phyloP scores from a whole-genome alignment of 2,113 vertebrate species.

The Hydropotes inermis region DNA sequence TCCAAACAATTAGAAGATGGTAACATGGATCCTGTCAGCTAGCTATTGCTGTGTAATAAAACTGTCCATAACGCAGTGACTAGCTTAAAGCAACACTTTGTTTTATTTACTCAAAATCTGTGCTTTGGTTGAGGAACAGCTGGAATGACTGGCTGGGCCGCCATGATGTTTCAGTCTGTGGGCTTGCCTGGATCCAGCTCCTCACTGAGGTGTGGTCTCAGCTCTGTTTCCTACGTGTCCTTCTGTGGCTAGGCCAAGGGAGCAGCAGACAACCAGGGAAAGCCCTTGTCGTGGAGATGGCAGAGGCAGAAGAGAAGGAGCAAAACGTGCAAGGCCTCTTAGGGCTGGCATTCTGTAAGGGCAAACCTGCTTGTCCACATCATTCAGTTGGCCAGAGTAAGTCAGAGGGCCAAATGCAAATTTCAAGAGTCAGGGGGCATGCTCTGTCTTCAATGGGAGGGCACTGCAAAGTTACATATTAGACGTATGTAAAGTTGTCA shows the following conservation, averaged over 20 bases:
- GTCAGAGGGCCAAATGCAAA: not conserved
- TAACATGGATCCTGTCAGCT: not conserved
- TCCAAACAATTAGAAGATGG: not conserved
- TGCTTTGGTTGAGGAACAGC: not conserved
- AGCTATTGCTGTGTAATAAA: not conserved
- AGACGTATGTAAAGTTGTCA: rapidly evolving
- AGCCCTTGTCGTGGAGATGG: not conserved
- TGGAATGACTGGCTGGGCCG: not conserved
- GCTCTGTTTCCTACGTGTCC: not conserved
- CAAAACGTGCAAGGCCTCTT: not conserved
- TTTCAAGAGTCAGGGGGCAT: not conserved
- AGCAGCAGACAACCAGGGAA: not conserved
- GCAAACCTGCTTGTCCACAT: rapidly evolving
- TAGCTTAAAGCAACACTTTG: not conserved
- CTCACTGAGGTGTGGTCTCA: not conserved
- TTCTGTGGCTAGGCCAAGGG: not conserved
- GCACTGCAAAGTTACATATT: rapidly evolving
- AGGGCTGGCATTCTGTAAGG: not conserved
- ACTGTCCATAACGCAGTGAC: not conserved
- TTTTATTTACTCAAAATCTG: not conserved
- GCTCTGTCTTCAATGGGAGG: not conserved
- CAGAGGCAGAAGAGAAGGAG: not conserved
- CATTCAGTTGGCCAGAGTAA: not conserved
- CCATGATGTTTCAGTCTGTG: not conserved
- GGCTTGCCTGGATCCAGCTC: not conserved